These are phyloP conservation scores for Grallaria varia DNA, from an alignment of 2,113 vertebrate species.

Conservation along the genomic window DNA sequence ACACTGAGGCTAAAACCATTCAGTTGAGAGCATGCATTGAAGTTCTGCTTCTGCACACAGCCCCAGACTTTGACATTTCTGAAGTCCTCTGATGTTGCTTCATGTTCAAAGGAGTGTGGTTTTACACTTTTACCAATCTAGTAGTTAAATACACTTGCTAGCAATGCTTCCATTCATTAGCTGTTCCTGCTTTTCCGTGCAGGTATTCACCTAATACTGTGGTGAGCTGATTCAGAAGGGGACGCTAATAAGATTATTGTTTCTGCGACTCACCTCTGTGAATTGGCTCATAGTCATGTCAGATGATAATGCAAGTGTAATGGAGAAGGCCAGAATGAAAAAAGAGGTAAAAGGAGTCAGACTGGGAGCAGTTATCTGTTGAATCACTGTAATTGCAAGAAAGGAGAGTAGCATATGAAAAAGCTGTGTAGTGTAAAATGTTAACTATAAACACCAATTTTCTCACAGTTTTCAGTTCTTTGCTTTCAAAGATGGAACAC, in stretches of 20 bases:
- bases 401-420: background rate
- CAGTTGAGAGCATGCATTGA: background rate
- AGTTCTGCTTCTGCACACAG: background rate
- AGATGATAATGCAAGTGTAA: background rate
- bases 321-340: background rate
- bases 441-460: background rate
- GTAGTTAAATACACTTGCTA: background rate
- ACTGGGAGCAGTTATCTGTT: background rate
- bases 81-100: background rate
- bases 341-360: background rate
- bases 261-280: background rate
- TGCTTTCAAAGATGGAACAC: background rate
- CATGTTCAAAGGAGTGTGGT: background rate
- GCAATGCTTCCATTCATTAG: background rate
- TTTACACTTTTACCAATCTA: background rate
- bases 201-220: background rate
- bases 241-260: background rate
- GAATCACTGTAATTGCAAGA: background rate
- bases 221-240: background rate
- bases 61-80: background rate
- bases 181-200: background rate
- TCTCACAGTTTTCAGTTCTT: background rate
- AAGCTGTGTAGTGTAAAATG: background rate
- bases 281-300: background rate
- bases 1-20: rapidly evolving